Conservation (phyloP, 2,888 invertebrate species). For the Corbicula japonica region DNA sequence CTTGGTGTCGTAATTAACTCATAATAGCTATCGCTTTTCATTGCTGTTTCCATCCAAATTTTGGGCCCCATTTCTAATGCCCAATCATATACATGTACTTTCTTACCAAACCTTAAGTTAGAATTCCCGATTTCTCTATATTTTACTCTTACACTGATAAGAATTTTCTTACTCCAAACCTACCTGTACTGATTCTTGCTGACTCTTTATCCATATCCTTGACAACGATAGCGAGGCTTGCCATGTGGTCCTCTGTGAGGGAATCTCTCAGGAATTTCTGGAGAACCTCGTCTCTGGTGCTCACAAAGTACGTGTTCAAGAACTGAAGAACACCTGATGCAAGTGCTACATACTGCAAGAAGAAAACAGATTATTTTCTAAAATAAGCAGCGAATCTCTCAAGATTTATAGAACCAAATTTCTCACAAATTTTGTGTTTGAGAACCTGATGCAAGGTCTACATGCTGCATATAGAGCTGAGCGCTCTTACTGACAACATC, state of each 20-base stretch:
- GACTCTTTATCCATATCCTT: slow-evolving; percentile 95
- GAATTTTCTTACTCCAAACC: slow-evolving; percentile 36
- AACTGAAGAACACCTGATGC: slow-evolving; percentile 95
- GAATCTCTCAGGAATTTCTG: slow-evolving; percentile 87
- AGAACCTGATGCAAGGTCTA: no score
- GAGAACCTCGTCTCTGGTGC: slow-evolving; percentile 88
- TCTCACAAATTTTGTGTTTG: no score
- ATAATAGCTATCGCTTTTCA: no score
- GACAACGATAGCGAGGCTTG: slow-evolving; percentile 93
- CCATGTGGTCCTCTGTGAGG: slow-evolving; percentile 95
- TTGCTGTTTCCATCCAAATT: no score
- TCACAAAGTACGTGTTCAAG: slow-evolving; percentile 93
- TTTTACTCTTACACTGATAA: not conserved
- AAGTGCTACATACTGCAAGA: slow-evolving; percentile 92
- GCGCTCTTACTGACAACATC: no score
- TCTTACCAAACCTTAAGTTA: no score
- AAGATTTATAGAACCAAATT: no score
- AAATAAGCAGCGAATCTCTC: not conserved
- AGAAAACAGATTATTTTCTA: slow-evolving; percentile 38
- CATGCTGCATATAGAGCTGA: no score
- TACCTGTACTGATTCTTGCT: slow-evolving; percentile 90
- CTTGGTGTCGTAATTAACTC: no score
- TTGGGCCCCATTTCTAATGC: no score
- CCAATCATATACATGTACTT: no score
- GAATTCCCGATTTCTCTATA: no score